Percentiles rank a stretch among this genome's conserved stretches.
Conservation (phyloP, 2,888 invertebrate species). For the Imbricaverruca yamaguchii region DNA sequence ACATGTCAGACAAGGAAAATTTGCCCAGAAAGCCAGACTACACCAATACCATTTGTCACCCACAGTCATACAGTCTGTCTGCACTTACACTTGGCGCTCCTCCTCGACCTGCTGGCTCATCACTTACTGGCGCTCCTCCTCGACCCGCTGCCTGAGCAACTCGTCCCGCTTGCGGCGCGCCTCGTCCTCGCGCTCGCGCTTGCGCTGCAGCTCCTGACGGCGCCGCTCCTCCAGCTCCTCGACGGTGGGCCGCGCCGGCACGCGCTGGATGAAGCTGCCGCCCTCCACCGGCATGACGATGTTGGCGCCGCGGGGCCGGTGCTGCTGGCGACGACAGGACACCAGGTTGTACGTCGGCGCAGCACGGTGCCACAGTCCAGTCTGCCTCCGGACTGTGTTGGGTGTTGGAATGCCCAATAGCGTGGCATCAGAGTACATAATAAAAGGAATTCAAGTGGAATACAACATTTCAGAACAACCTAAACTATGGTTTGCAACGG, state of each 20-base stretch:
- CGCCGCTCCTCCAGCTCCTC: conserved; percentile 28
- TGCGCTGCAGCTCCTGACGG: conserved; percentile 27
- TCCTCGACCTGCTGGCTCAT: conserved; percentile 22
- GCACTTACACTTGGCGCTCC: conserved; percentile 20
- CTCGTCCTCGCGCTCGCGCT: conserved; percentile 30
- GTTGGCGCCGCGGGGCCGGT: background rate
- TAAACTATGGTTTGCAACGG: no score
- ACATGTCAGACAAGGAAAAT: no score
- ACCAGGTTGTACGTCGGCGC: no score
- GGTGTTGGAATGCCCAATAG: no score
- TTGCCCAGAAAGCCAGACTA: no score
- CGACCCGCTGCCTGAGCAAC: conserved; percentile 23
- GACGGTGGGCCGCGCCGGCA: conserved; percentile 24
- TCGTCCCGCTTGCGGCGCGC: conserved; percentile 30
- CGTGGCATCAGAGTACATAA: no score
- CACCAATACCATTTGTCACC: no score
- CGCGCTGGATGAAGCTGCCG: conserved; percentile 21
- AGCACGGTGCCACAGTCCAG: no score
- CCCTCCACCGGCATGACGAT: background rate
- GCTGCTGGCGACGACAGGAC: background rate
- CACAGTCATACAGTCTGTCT: no score
- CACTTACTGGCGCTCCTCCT: conserved; percentile 25
- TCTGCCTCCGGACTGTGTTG: no score
- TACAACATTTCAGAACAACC: no score
- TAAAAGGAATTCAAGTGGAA: no score